Conservation (phyloP, 2,797 vertebrate species). For the Decapterus maruadsi region DNA sequence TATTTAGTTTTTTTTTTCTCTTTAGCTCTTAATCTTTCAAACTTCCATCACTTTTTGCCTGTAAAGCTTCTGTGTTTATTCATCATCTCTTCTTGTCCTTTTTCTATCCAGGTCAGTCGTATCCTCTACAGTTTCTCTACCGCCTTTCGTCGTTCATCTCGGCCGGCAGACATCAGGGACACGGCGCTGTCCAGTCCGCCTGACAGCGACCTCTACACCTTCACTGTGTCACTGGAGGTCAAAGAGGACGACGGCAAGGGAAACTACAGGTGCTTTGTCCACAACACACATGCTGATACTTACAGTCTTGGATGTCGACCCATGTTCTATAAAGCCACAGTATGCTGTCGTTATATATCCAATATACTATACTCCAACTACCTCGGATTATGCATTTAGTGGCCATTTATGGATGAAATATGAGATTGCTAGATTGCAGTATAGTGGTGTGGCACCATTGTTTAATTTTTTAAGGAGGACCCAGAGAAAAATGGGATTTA, state of each 20-base stretch:
- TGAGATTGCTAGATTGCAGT: background rate
- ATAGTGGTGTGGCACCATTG: background rate
- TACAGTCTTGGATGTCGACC: background rate
- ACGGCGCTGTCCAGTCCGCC: conserved; percentile 84
- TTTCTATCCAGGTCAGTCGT: conserved; percentile 90
- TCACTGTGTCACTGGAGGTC: conserved; percentile 94
- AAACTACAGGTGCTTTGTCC: conserved; percentile 90
- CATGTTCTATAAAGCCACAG: background rate
- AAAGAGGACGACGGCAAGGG: conserved; percentile 98
- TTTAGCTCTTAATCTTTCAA: background rate
- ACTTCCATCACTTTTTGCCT: background rate
- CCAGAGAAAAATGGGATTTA: background rate
- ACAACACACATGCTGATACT: background rate
- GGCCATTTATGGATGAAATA: background rate
- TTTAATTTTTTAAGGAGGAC: background rate
- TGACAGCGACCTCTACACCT: conserved; percentile 93
- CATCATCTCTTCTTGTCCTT: conserved; percentile 3
- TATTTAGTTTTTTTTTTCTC: background rate
- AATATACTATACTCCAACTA: background rate
- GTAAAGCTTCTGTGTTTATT: background rate
- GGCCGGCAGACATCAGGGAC: conserved; percentile 89
- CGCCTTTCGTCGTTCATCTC: conserved; percentile 93
- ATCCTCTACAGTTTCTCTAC: conserved; percentile 97
- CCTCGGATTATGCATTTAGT: background rate
- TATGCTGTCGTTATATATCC: background rate